Evolutionary conservation across 2,888 invertebrate species (phyloP).

Genomic region (Drosophila gaucha): DNA sequence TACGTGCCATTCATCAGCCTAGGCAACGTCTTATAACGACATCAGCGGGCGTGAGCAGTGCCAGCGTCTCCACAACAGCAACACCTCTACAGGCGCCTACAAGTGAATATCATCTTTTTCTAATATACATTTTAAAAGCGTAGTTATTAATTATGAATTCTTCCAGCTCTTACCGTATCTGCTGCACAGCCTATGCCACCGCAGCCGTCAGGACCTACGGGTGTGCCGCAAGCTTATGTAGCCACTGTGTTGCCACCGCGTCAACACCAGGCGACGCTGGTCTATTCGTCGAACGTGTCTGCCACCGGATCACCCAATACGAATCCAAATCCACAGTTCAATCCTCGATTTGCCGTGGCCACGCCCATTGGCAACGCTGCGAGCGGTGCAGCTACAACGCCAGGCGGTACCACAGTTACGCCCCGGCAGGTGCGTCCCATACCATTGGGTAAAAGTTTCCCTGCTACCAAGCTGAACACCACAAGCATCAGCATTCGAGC

Average conservation of each 20-base stretch:
- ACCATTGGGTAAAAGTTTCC: slow-evolving; percentile 82
- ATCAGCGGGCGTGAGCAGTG: slow-evolving; percentile 69
- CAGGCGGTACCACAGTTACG: slow-evolving; percentile 69
- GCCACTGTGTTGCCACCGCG: slow-evolving; percentile 84
- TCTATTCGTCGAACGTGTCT: slow-evolving; percentile 83
- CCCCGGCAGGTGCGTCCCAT: slow-evolving; percentile 84
- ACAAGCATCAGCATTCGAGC: slow-evolving; percentile 84
- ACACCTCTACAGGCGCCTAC: slow-evolving; percentile 60
- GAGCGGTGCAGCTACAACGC: slow-evolving; percentile 52
- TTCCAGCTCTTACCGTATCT: slow-evolving; percentile 62
- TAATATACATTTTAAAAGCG: neutral
- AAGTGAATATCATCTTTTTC: slow-evolving; percentile 15
- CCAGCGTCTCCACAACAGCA: slow-evolving; percentile 65
- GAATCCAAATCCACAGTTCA: slow-evolving; percentile 81
- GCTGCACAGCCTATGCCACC: slow-evolving; percentile 50
- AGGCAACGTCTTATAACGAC: slow-evolving; percentile 84
- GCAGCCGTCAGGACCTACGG: slow-evolving; percentile 49
- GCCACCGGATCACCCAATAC: slow-evolving; percentile 55
- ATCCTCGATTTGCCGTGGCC: slow-evolving; percentile 83
- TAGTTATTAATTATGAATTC: neutral
- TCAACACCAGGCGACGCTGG: slow-evolving; percentile 83
- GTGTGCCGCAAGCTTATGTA: slow-evolving; percentile 81
- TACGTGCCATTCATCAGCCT: slow-evolving; percentile 83
- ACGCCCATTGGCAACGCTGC: slow-evolving; percentile 64
- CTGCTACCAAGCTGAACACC: slow-evolving; percentile 82